Evolutionary conservation across 2,113 vertebrate genomes (phyloP).

Genomic region (Tragelaphus scriptus): DNA sequence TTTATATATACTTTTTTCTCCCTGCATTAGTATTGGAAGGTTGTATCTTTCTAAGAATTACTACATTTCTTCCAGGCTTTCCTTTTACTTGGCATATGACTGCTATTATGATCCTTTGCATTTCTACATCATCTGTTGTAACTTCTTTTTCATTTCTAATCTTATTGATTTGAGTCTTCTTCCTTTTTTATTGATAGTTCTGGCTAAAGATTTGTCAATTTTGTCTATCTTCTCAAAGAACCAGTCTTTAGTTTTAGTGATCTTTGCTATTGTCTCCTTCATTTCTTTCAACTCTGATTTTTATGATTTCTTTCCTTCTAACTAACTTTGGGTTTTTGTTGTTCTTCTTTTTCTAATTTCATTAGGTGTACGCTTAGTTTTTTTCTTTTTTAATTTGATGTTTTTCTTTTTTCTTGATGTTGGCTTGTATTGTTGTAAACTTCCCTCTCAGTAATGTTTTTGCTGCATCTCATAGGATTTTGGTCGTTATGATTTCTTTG

Average conservation of each 20-base stretch:
- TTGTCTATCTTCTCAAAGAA: neutral
- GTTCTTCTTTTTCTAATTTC: neutral
- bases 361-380: neutral
- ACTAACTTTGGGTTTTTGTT: neutral
- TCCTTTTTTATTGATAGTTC: neutral
- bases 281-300: neutral
- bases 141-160: neutral
- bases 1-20: neutral
- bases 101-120: neutral
- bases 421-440: neutral
- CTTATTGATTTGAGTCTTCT: neutral
- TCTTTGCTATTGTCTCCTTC: neutral
- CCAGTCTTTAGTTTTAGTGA: neutral
- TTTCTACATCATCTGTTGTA: neutral
- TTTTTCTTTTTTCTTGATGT: neutral
- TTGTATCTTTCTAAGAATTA: neutral
- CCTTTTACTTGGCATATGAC: neutral
- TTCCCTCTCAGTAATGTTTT: neutral
- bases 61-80: neutral
- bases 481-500: neutral
- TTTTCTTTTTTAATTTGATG: neutral
- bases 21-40: neutral
- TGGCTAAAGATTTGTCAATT: neutral
- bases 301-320: neutral
- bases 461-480: neutral